Conservation (phyloP, 2,888 invertebrate species). For the Perdita meconis region DNA sequence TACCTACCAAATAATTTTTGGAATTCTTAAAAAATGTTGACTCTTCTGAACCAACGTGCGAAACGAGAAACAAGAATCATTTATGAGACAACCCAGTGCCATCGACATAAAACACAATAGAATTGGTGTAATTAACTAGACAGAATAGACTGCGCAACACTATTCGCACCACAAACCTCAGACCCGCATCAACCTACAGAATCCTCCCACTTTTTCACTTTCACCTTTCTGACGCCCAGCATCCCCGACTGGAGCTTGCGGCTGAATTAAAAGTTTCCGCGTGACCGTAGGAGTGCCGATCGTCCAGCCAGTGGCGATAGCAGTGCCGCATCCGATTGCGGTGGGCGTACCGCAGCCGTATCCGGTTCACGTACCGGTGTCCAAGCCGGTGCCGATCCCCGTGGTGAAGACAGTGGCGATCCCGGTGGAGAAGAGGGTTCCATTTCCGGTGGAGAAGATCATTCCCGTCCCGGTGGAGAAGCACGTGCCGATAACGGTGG, state of each 20-base stretch:
- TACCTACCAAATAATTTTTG: too few relatives aligned
- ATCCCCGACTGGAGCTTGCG: not conserved
- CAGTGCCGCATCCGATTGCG: constrained; percentile 86
- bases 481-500: constrained; percentile 88
- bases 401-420: constrained; percentile 89
- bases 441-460: constrained; percentile 88
- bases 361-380: constrained; percentile 89
- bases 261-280: constrained; percentile 10
- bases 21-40: too few relatives aligned
- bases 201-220: not conserved
- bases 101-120: too few relatives aligned
- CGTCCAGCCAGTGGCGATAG: constrained; percentile 87
- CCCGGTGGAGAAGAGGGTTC: constrained; percentile 89
- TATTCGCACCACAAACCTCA: not conserved
- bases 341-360: constrained; percentile 88
- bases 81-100: too few relatives aligned
- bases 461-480: constrained; percentile 89
- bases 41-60: too few relatives aligned
- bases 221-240: not conserved
- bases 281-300: constrained; percentile 85
- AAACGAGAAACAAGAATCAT: too few relatives aligned
- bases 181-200: not conserved
- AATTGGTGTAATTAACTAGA: too few relatives aligned
- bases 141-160: not conserved
- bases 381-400: constrained; percentile 89